Evolutionary conservation across 1,140 invertebrate genomes (phyloP), one percentile per base, ranked within the genome.

Genomic region (Ptiloglossa arizonensis): DNA sequence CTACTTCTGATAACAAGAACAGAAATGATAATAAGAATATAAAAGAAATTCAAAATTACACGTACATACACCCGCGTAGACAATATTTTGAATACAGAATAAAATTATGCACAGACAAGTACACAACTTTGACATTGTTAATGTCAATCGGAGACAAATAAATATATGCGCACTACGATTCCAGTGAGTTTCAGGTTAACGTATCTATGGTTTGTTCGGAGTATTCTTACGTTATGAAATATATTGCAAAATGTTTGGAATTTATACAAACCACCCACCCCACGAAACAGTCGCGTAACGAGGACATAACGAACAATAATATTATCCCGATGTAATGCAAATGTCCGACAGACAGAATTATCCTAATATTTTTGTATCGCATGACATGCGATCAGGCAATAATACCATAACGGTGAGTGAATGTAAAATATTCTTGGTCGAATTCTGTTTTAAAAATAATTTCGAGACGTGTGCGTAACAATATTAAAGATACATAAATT

Each of bases 201-300:
- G 8, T 19, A 9, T 17, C 8, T 3, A 41, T 73, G 29, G 6
- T n/a, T 41, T 41, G 11, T 22, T 11, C 38, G 19, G 41, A 24
- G 15, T n/a, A 24, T 64, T 52, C 5, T 19, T 0, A 5, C 17
- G 46, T 73, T 73, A 29, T 73, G 70, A 52, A 50, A 19, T 17
- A 41, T 8, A 73, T 64, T 3, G 46, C 22, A 29, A 73, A 50
- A 50, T 27, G 15, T 35, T 52, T 24, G 41, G 19, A 24, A 72
- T 73, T 54, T 67, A 71, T 71, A 67, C 17, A 56, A 32, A 52
- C 35, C 17, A 13, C 54, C 69, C 56, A 32, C 69, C 60, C 41
- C 59, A n/a, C 11, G 4, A 38, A 11, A 5, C 32, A 29, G 19
- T 73, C 17, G 41, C 46, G 46, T 15, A 73, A 64, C 29, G 2